A percentile compares a stretch with the other conserved stretches of the same genome.
phyloP scores from a whole-genome alignment of 2,113 vertebrate species.

The Chaetodon trifascialis region DNA sequence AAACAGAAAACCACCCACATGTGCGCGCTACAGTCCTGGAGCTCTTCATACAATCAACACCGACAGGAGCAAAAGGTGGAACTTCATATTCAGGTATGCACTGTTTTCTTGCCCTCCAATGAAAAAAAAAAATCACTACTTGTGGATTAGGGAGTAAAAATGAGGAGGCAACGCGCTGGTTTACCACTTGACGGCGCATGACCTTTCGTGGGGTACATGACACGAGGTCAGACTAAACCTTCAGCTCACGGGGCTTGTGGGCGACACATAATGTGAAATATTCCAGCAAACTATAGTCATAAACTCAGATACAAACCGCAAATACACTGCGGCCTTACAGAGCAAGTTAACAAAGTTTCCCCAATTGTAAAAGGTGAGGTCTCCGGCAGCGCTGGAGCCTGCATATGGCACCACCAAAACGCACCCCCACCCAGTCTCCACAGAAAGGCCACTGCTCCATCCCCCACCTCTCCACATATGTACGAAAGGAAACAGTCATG shows the following conservation, averaged over 20 bases:
- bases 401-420: constrained; percentile 73
- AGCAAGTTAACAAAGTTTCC: background rate
- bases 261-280: background rate
- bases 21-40: background rate
- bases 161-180: background rate
- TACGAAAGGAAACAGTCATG: constrained; percentile 96
- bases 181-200: constrained; percentile 75
- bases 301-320: background rate
- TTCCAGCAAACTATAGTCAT: background rate
- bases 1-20: background rate
- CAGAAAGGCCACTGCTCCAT: constrained; percentile 80
- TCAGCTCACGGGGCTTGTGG: background rate
- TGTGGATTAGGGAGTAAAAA: background rate
- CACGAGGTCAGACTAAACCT: constrained; percentile 65
- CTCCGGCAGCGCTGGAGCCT: constrained; percentile 19
- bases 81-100: background rate
- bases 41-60: background rate
- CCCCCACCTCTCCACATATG: constrained; percentile 87
- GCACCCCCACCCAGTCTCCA: constrained; percentile 79
- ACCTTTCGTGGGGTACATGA: constrained; percentile 53
- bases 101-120: background rate
- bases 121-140: background rate
- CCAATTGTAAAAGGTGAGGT: constrained; percentile 38
- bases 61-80: background rate
- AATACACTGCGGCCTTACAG: background rate